These are phyloP conservation scores for Stenchaetothrips biformis DNA, from an alignment of 2,888 invertebrate species.

Conservation along the genomic window DNA sequence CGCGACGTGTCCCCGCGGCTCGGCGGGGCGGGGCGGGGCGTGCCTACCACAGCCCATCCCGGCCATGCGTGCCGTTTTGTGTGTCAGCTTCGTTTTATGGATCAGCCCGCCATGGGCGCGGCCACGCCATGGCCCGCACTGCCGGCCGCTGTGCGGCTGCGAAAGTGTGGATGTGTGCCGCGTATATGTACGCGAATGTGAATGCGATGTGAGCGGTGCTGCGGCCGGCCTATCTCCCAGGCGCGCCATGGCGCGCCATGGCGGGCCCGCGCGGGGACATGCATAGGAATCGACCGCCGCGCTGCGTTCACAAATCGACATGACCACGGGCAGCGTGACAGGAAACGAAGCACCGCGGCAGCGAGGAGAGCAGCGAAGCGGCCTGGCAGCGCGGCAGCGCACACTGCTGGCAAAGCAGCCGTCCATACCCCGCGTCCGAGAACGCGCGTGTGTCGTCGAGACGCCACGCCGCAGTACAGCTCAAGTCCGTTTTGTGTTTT, in stretches of 20 bases:
- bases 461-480: no score
- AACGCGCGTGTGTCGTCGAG: no score
- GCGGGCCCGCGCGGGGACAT: background rate
- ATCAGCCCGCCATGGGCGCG: background rate
- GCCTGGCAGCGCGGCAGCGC: no score
- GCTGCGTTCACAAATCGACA: no score
- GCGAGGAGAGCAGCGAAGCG: no score
- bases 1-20: conserved; percentile 15
- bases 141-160: background rate
- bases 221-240: background rate
- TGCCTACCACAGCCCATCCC: no score
- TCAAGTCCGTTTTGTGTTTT: no score
- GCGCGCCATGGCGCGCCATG: background rate
- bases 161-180: no score
- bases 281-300: background rate
- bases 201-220: background rate
- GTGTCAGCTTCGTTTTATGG: conserved; percentile 24
- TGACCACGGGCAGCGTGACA: no score
- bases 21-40: background rate
- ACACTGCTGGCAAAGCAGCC: no score
- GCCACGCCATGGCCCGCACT: background rate
- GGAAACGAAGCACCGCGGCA: no score
- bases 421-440: no score
- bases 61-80: background rate
- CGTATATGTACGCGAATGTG: background rate